These are phyloP conservation scores for Centropus unirufus DNA, from an alignment of 2,113 vertebrate genomes.

Conservation along the genomic window DNA sequence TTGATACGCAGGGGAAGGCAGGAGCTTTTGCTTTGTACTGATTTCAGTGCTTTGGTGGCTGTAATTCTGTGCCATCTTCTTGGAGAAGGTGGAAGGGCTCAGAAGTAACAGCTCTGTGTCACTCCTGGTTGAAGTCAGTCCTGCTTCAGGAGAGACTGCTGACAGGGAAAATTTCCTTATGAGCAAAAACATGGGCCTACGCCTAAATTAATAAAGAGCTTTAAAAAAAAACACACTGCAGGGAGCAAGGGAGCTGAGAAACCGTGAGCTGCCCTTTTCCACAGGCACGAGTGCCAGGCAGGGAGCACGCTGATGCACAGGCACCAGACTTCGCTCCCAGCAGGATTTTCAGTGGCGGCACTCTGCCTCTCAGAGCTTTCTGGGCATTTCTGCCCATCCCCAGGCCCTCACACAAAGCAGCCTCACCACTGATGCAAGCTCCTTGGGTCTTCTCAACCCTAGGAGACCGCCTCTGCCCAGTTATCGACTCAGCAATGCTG, in stretches of 20 bases:
- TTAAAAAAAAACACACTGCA: background rate
- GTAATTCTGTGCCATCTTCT: background rate
- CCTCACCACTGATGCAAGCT: background rate
- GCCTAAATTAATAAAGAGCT: conserved; percentile 35
- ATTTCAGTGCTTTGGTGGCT: conserved; percentile 5
- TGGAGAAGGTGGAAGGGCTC: background rate
- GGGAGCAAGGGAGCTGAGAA: background rate
- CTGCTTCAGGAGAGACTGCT: conserved; percentile 7
- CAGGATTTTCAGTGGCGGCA: background rate
- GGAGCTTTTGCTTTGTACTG: background rate
- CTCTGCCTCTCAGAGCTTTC: background rate
- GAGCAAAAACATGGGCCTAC: background rate
- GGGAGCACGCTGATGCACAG: background rate
- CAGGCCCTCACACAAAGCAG: background rate
- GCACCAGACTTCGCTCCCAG: background rate
- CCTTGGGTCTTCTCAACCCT: background rate
- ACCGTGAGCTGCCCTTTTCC: background rate
- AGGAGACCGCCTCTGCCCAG: background rate
- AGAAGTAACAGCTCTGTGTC: background rate
- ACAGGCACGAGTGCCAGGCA: accelerated
- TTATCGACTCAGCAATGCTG: background rate
- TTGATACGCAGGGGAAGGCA: background rate
- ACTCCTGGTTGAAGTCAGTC: background rate
- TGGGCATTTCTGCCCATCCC: background rate
- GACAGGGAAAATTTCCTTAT: background rate